Percentiles rank a stretch among this genome's conserved stretches.
Evolutionary conservation across 2,113 vertebrate species (phyloP).

Genomic region (Cephalopterus ornatus): DNA sequence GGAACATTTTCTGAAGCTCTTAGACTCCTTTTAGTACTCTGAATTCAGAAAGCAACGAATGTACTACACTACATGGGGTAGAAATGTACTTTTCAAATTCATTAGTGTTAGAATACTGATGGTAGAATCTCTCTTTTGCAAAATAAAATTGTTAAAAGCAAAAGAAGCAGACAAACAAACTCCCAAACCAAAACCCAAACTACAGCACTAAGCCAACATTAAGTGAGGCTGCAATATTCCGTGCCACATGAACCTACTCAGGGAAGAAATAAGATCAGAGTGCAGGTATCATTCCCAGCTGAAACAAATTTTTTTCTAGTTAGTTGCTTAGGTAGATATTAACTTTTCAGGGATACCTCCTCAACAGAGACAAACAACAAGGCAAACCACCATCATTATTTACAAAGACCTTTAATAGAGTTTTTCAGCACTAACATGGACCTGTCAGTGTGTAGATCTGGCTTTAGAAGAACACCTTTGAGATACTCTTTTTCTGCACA

Average conservation of each 20-base stretch:
- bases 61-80: background rate
- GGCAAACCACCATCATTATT: background rate
- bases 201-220: background rate
- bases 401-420: background rate
- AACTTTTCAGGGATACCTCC: background rate
- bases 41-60: background rate
- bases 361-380: background rate
- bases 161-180: background rate
- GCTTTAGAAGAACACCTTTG: conserved; percentile 74
- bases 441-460: conserved; percentile 72
- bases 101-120: background rate
- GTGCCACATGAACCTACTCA: background rate
- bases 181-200: background rate
- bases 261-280: background rate
- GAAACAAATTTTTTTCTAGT: background rate
- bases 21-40: background rate
- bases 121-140: background rate
- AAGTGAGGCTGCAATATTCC: background rate
- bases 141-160: background rate
- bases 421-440: conserved; percentile 42
- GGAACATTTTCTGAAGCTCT: background rate
- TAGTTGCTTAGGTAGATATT: background rate
- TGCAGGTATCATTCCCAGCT: background rate
- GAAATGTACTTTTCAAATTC: background rate
- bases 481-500: conserved; percentile 73